Base-by-base conservation (phyloP, 2,797 vertebrate genomes). In the Myotis myotis region DNA sequence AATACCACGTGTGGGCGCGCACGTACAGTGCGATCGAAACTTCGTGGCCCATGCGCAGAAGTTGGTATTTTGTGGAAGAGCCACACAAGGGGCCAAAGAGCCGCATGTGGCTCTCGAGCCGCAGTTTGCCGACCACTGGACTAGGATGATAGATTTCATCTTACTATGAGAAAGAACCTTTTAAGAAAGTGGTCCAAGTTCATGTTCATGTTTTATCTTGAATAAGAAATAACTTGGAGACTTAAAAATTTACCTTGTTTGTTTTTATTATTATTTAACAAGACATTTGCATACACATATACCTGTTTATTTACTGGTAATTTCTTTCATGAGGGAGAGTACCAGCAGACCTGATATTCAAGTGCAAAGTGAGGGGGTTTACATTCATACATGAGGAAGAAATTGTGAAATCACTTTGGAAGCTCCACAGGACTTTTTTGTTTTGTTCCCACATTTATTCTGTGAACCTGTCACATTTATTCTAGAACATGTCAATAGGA, bases 121-220 rank as follows among this genome's bases (percentile, higher is more conserved):
- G 44, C 44, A 44, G 44, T 44, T 44, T 44, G 44, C 44, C 10
- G 10, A 44, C 44, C 44, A 44, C 44, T 44, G 44, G 38, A 94
- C 25, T 85, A 74, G 74, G 78, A 82, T 93, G 90, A 62, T 49
- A 70, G 76, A 89, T 75, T 93, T 66, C 85, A 86, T 84, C 38
- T 93, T 82, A 51, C 20, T 78, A 33, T 28, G 64, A 82, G 28
- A 75, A 87, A 82, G 74, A 93, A 68, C n/a, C 70, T 87, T 87
- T 84, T 30, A 93, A 92, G 76, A 92, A 91, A 36, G n/a, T 9
- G 30, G 38, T 89, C 74, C 30, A 33, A 47, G 57, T 86, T 87
- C 70, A 12, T 87, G 23, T 85, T 93, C 70, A 12, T 87, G 30
- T 85, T 93, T 96, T 95, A 17, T 76, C 57, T 92, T 74, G n/a